phyloP scores from a whole-genome alignment of 2,888 invertebrate genomes.

The Heliconius cydno region DNA sequence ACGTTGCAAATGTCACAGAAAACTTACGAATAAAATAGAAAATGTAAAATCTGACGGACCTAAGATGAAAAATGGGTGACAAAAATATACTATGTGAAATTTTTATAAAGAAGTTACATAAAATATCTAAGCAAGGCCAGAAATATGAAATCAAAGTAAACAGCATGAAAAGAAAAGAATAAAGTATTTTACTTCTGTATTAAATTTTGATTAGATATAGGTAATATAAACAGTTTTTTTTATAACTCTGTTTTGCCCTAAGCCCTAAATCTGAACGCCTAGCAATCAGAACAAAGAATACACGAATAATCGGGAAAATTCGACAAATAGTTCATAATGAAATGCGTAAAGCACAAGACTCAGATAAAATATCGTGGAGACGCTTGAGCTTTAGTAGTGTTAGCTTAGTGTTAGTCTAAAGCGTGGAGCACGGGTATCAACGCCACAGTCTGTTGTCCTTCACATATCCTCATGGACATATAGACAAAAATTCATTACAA shows the following conservation, averaged over 20 bases:
- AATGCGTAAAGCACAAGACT: constrained; percentile 36
- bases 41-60: neutral
- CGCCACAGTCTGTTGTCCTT: constrained; percentile 72
- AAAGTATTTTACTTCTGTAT: neutral
- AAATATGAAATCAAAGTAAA: neutral
- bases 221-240: neutral
- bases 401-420: constrained; percentile 52
- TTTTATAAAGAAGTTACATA: neutral
- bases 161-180: neutral
- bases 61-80: neutral
- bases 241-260: neutral
- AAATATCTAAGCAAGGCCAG: constrained; percentile 9
- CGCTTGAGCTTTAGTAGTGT: constrained; percentile 37
- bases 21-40: constrained; percentile 8
- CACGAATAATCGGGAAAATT: neutral
- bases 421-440: constrained; percentile 63
- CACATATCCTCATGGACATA: constrained; percentile 55
- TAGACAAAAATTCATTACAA: constrained; percentile 38
- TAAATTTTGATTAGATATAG: neutral
- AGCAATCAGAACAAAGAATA: neutral
- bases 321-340: constrained; percentile 18
- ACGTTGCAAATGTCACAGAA: constrained; percentile 10
- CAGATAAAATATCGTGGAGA: constrained; percentile 11
- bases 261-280: constrained; percentile 6
- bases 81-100: neutral